A percentile compares a stretch with the other conserved stretches of the same genome.
phyloP scores from a whole-genome alignment of 2,113 vertebrate genomes.

The Mugil cephalus region DNA sequence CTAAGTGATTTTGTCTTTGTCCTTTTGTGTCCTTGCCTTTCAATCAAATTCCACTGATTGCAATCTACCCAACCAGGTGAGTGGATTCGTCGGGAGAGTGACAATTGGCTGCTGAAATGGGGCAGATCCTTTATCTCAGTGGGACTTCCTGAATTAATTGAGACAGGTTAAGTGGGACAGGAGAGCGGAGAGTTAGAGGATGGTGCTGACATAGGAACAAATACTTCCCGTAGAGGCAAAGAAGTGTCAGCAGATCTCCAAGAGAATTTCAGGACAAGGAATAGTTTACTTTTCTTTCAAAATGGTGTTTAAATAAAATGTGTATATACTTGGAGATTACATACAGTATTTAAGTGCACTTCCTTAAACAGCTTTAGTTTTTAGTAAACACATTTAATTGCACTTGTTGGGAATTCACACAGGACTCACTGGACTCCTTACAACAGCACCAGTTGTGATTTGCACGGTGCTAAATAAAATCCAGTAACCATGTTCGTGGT shows the following conservation, averaged over 20 bases:
- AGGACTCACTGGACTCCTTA: too few relatives aligned
- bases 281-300: neutral
- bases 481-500: too few relatives aligned
- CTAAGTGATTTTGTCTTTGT: constrained; percentile 80
- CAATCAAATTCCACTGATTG: constrained; percentile 78
- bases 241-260: constrained; percentile 35
- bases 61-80: constrained; percentile 81
- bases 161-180: constrained; percentile 61
- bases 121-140: constrained; percentile 72
- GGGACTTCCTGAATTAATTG: constrained; percentile 80
- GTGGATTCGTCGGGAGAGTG: constrained; percentile 77
- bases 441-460: too few relatives aligned
- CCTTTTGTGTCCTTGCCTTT: constrained; percentile 82
- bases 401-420: too few relatives aligned
- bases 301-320: neutral
- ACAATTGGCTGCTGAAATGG: constrained; percentile 69
- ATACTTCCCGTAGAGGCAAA: constrained; percentile 2
- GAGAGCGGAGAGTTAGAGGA: constrained; percentile 35
- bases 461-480: too few relatives aligned
- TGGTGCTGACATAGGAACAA: constrained; percentile 29
- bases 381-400: too few relatives aligned
- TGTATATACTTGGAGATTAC: neutral
- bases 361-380: too few relatives aligned
- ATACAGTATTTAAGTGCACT: too few relatives aligned
- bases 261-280: neutral